These are phyloP conservation scores for Beris chalybata DNA, from an alignment of 2,888 invertebrate species.

Conservation along the genomic window DNA sequence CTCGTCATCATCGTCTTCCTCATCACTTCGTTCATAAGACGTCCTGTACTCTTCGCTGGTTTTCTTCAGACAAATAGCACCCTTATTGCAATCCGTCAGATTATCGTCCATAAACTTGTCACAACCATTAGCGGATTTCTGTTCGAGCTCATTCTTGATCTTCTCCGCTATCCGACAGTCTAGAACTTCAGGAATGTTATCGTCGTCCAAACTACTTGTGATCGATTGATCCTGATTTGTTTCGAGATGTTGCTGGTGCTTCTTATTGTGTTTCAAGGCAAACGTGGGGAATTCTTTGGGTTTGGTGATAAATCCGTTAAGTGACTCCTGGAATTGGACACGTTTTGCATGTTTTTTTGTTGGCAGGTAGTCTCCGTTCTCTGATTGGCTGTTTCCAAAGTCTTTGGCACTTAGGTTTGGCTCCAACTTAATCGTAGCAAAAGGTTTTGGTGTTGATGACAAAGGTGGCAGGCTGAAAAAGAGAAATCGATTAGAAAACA, in stretches of 20 bases:
- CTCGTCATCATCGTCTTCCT: slow-evolving; percentile 40
- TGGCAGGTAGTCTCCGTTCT: slow-evolving; percentile 41
- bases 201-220: slow-evolving; percentile 42
- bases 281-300: slow-evolving; percentile 47
- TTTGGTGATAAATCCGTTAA: slow-evolving; percentile 47
- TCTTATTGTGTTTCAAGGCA: slow-evolving; percentile 44
- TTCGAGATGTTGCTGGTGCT: slow-evolving; percentile 45
- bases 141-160: slow-evolving; percentile 55
- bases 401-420: slow-evolving; percentile 55
- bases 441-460: slow-evolving; percentile 52
- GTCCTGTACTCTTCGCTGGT: slow-evolving; percentile 28
- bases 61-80: slow-evolving; percentile 42
- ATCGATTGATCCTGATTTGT: slow-evolving; percentile 43
- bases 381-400: slow-evolving; percentile 47
- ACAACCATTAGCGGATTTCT: slow-evolving; percentile 46
- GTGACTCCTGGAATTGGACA: slow-evolving; percentile 53
- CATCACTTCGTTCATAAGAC: slow-evolving; percentile 40
- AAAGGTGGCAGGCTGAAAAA: slow-evolving; percentile 49
- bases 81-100: slow-evolving; percentile 31
- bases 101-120: slow-evolving; percentile 36
- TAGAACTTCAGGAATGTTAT: slow-evolving; percentile 52
- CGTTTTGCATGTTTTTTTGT: slow-evolving; percentile 50
- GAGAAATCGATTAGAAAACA: not conserved
- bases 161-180: slow-evolving; percentile 57
- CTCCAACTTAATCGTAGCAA: slow-evolving; percentile 54